A percentile compares a stretch with the other conserved stretches of the same genome.
phyloP scores from a whole-genome alignment of 2,888 invertebrate genomes.

The Melinaea marsaeus region DNA sequence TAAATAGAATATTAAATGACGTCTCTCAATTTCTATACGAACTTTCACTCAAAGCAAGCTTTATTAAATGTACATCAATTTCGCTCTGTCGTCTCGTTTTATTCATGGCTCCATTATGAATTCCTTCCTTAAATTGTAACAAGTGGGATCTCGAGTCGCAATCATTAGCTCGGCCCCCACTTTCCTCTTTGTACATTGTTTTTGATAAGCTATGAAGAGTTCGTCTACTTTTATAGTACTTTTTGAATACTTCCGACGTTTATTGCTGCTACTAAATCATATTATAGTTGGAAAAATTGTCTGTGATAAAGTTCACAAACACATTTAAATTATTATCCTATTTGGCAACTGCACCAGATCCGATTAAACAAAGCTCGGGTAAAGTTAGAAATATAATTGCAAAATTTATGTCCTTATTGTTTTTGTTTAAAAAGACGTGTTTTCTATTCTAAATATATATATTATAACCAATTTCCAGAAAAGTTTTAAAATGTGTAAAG shows the following conservation, averaged over 20 bases:
- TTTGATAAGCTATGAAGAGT: constrained; percentile 1
- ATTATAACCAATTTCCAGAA: no score
- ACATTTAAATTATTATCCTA: no score
- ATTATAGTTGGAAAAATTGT: no score
- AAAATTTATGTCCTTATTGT: no score
- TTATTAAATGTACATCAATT: constrained; percentile 34
- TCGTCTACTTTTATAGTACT: neutral
- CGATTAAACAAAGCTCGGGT: no score
- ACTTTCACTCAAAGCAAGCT: constrained; percentile 27
- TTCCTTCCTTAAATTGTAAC: constrained; percentile 13
- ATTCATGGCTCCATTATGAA: constrained; percentile 22
- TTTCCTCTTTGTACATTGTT: constrained; percentile 15
- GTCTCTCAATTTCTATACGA: constrained; percentile 26
- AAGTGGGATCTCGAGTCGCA: constrained; percentile 5
- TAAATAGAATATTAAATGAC: constrained; percentile 30
- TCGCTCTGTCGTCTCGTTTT: constrained; percentile 17
- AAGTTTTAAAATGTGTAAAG: no score
- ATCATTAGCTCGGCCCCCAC: constrained; percentile 15
- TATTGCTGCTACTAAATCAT: no score
- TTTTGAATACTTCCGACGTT: no score
- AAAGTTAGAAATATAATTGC: no score
- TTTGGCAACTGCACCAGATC: no score
- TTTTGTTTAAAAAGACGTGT: neutral
- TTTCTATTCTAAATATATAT: no score
- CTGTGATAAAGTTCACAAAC: no score